These are phyloP conservation scores for Drosophila auraria DNA, from an alignment of 1,140 invertebrate species.

Conservation along the genomic window DNA sequence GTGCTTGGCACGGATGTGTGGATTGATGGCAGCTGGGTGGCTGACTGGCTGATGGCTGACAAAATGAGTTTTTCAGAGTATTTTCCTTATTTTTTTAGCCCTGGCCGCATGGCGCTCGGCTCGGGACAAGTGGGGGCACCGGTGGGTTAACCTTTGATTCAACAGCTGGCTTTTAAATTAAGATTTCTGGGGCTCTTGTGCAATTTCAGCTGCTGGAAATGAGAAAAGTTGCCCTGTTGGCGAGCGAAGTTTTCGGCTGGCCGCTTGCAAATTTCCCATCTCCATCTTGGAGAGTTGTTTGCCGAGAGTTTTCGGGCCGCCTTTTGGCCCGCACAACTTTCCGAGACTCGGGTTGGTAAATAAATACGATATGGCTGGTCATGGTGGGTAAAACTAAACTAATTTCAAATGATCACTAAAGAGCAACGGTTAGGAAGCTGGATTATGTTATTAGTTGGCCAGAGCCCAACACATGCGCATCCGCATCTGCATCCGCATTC, in stretches of 20 bases:
- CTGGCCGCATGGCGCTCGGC: constrained; percentile 5
- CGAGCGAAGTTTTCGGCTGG: constrained; percentile 39
- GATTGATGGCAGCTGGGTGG: constrained; percentile 46
- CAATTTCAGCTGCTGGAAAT: constrained; percentile 57
- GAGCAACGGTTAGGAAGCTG: constrained; percentile 4
- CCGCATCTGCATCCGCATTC: constrained; percentile 39
- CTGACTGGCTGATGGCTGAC: constrained; percentile 52
- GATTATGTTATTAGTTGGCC: constrained; percentile 45
- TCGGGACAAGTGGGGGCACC: constrained; percentile 35
- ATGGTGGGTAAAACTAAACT: constrained; percentile 14
- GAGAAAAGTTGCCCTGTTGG: constrained; percentile 55
- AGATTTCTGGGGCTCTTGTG: constrained; percentile 57
- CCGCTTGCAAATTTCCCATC: constrained; percentile 44
- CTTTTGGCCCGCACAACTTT: constrained; percentile 47
- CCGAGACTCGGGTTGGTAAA: constrained; percentile 24
- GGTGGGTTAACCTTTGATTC: constrained; percentile 82
- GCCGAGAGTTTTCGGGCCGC: constrained; percentile 38
- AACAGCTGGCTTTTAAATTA: constrained; percentile 83
- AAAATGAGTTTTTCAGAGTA: constrained; percentile 74
- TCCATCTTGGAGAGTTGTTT: constrained; percentile 55
- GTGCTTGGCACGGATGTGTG: constrained; percentile 28
- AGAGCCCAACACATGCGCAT: constrained; percentile 2
- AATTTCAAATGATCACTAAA: constrained; percentile 47
- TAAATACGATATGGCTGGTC: neutral
- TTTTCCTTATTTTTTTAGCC: constrained; percentile 38